Evolutionary conservation across 2,888 invertebrate species (phyloP).

Genomic region (Trilocha varians): DNA sequence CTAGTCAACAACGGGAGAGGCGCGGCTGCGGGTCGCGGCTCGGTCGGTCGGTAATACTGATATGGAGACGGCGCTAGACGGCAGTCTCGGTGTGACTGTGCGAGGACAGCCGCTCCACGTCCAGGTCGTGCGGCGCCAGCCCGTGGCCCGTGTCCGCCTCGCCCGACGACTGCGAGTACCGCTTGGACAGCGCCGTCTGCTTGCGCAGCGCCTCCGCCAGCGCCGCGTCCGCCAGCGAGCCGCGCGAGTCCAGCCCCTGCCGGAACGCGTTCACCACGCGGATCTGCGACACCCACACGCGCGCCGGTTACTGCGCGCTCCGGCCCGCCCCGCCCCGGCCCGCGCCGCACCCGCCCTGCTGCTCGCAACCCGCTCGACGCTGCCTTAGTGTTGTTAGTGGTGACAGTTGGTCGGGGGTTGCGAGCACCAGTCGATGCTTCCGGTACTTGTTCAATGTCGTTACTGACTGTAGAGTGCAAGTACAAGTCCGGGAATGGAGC

Average conservation of each 20-base stretch:
- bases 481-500: background rate
- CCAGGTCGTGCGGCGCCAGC: conserved; percentile 91
- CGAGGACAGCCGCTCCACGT: conserved; percentile 92
- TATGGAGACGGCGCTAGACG: conserved; percentile 73
- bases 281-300: conserved; percentile 82
- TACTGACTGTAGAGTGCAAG: background rate
- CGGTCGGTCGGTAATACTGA: conserved; percentile 6
- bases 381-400: background rate
- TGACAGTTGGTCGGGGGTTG: background rate
- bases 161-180: conserved; percentile 90
- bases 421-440: background rate
- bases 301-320: conserved; percentile 6
- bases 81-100: conserved; percentile 97
- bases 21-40: conserved; percentile 13
- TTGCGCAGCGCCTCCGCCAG: conserved; percentile 94
- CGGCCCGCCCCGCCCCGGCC: background rate
- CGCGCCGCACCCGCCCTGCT: background rate
- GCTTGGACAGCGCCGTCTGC: conserved; percentile 93
- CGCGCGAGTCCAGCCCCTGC: conserved; percentile 97
- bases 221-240: conserved; percentile 93
- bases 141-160: conserved; percentile 92
- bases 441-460: background rate
- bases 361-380: background rate
- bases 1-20: conserved; percentile 60
- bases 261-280: conserved; percentile 99